Percentiles rank a stretch among this genome's conserved stretches.
Evolutionary conservation across 2,888 invertebrate species (phyloP).

Genomic region (Drosophila stalkeri): DNA sequence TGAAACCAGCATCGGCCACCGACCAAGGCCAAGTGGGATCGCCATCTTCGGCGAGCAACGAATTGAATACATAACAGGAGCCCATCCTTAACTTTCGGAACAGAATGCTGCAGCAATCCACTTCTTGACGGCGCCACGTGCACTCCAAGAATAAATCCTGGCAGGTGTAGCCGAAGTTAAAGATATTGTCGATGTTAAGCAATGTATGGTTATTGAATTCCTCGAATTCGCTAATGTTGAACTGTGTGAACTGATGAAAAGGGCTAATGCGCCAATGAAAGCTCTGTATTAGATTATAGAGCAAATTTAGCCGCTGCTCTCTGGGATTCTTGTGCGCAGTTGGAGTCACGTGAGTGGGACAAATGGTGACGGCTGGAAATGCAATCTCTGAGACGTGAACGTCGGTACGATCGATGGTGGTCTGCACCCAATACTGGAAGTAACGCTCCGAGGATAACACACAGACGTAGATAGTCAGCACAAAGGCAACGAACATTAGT

Average conservation of each 20-base stretch:
- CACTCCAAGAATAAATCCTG: conserved; percentile 63
- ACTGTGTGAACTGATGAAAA: neutral
- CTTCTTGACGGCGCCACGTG: conserved; percentile 58
- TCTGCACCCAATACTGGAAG: conserved; percentile 77
- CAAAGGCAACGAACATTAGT: conserved; percentile 42
- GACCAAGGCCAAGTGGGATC: conserved; percentile 75
- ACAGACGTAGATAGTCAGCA: conserved; percentile 65
- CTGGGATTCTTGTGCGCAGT: neutral
- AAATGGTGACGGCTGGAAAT: conserved; percentile 76
- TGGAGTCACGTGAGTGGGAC: conserved; percentile 54
- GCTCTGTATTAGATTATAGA: conserved; percentile 44
- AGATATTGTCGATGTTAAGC: conserved; percentile 19
- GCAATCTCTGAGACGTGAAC: conserved; percentile 78
- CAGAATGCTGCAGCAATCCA: conserved; percentile 68
- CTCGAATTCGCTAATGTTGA: conserved; percentile 22
- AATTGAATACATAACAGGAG: conserved; percentile 66
- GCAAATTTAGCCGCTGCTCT: neutral
- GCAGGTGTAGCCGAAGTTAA: conserved; percentile 44
- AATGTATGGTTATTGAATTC: conserved; percentile 17
- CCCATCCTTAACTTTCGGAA: conserved; percentile 36
- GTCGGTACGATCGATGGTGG: conserved; percentile 78
- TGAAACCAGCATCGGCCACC: conserved; percentile 58
- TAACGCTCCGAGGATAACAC: conserved; percentile 70
- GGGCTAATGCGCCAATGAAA: conserved; percentile 36
- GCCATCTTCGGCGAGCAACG: conserved; percentile 23